phyloP scores from a whole-genome alignment of 2,797 vertebrate genomes.

The Adrianichthys oophorus region DNA sequence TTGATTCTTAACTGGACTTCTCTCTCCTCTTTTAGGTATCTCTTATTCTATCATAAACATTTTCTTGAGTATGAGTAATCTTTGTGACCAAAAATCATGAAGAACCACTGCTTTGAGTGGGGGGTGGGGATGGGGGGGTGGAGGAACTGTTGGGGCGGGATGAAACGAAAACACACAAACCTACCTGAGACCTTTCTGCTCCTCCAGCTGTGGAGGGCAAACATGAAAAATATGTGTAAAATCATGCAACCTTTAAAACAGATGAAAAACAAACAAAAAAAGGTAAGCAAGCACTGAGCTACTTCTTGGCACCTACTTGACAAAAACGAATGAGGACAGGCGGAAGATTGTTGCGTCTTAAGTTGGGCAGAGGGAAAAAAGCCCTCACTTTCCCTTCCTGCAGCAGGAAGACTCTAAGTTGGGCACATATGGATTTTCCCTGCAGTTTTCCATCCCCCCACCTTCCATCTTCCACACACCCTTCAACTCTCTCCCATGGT shows the following conservation, averaged over 20 bases:
- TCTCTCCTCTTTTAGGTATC: slow-evolving; percentile 78
- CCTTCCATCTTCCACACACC: slow-evolving; percentile 2
- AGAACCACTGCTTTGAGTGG: slow-evolving; percentile 61
- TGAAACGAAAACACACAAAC: slow-evolving; percentile 79
- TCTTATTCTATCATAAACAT: slow-evolving; percentile 99
- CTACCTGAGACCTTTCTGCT: slow-evolving; percentile 84
- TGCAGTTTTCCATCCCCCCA: slow-evolving; percentile 64
- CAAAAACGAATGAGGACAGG: slow-evolving; percentile 74
- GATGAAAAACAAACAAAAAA: slow-evolving; percentile 54
- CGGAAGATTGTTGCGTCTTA: slow-evolving; percentile 32
- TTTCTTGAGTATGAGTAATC: slow-evolving; percentile 96
- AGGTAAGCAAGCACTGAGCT: slow-evolving; percentile 81
- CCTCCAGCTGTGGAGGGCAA: slow-evolving; percentile 47
- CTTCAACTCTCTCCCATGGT: slow-evolving; percentile 80
- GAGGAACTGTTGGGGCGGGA: slow-evolving; percentile 64
- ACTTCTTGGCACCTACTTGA: slow-evolving; percentile 81
- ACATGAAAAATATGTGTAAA: slow-evolving; percentile 53
- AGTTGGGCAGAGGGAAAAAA: slow-evolving; percentile 42
- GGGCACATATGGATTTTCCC: slow-evolving; percentile 68
- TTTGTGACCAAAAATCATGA: slow-evolving; percentile 52
- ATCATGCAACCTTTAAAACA: slow-evolving; percentile 75
- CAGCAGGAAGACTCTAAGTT: slow-evolving; percentile 57
- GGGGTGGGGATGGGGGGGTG: slow-evolving; percentile 51
- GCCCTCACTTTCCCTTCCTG: slow-evolving; percentile 41
- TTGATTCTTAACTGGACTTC: not conserved